Evolutionary conservation across 2,797 vertebrate species (phyloP), one percentile per base, ranked within the genome.

Genomic region (Betta splendens): DNA sequence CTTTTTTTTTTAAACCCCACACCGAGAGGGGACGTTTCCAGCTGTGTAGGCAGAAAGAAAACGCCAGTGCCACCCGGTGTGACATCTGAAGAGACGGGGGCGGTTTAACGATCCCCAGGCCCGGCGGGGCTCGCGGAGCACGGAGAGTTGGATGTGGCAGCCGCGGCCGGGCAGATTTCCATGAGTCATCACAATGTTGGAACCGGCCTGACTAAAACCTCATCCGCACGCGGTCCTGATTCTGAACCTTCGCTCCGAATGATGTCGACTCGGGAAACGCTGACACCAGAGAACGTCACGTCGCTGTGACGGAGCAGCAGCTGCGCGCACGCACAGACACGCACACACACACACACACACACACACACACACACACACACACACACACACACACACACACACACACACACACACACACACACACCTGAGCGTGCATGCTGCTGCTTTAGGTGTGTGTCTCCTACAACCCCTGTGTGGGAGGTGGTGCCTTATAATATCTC

Each of bases 1-100:
- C 69, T 61, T 40, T 53, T 71, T 68, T 52, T 46, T n/a, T n/a
- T n/a, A n/a, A n/a, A n/a, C n/a, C n/a, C n/a, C n/a, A n/a, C n/a
- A n/a, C n/a, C n/a, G n/a, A n/a, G n/a, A n/a, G 35, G 35, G 55
- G 49, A 61, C 20, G 33, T 67, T 71, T 69, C 58, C 75, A 73
- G 56, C 57, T 67, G 50, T 16, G 72, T 5, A 43, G 35, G 26
- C 20, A 66, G 42, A 25, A 23, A 45, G 36, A 54, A 57, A 64
- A 43, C 31, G 22, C 35, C 35, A 69, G 48, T 5, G 56, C 48
- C 59, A 44, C 60, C 57, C 18, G 9, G 17, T 40, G 72, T 63
- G 67, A 64, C 21, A 22, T 45, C 64, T 64, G 10, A 52, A 29
- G 64, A 57, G 52, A 51, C 42, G 45, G 45, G 48, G 43, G n/a